These are phyloP conservation scores for Sturmia bella DNA, from an alignment of 2,888 invertebrate species.

Conservation along the genomic window DNA sequence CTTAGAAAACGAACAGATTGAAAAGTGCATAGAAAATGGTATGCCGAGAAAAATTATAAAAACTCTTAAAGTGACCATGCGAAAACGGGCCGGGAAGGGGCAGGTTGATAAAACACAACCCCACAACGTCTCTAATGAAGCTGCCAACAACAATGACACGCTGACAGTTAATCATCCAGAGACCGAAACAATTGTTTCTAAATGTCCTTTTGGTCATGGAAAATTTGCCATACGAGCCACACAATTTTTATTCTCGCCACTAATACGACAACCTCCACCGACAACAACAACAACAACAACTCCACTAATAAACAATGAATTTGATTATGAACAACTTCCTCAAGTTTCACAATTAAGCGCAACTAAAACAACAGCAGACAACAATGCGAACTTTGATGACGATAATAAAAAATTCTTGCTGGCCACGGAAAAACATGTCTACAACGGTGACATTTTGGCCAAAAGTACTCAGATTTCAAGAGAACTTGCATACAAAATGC, in stretches of 20 bases:
- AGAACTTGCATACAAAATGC: slow-evolving; percentile 73
- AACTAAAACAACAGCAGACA: slow-evolving; percentile 36
- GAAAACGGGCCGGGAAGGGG: slow-evolving; percentile 74
- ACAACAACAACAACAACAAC: slow-evolving; percentile 3
- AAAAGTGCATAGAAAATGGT: slow-evolving; percentile 78
- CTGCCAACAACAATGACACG: background rate
- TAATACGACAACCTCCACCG: slow-evolving; percentile 2
- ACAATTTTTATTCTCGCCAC: background rate
- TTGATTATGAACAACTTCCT: slow-evolving; percentile 39
- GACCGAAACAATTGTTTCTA: slow-evolving; percentile 33
- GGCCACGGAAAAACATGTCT: slow-evolving; percentile 11
- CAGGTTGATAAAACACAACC: slow-evolving; percentile 18
- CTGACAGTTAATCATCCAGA: background rate
- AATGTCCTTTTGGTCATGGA: slow-evolving; percentile 65
- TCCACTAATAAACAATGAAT: slow-evolving; percentile 2
- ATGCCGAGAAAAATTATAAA: slow-evolving; percentile 80
- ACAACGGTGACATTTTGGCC: slow-evolving; percentile 73
- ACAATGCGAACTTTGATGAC: slow-evolving; percentile 69
- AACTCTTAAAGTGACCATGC: slow-evolving; percentile 77
- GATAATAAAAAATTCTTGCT: slow-evolving; percentile 30
- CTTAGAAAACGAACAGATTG: slow-evolving; percentile 80
- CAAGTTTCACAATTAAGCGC: slow-evolving; percentile 45
- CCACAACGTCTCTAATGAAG: slow-evolving; percentile 5
- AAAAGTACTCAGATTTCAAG: slow-evolving; percentile 79
- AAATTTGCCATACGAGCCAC: slow-evolving; percentile 29